Evolutionary conservation across 2,888 invertebrate genomes (phyloP).

Genomic region (Conops quadrifasciatus): DNA sequence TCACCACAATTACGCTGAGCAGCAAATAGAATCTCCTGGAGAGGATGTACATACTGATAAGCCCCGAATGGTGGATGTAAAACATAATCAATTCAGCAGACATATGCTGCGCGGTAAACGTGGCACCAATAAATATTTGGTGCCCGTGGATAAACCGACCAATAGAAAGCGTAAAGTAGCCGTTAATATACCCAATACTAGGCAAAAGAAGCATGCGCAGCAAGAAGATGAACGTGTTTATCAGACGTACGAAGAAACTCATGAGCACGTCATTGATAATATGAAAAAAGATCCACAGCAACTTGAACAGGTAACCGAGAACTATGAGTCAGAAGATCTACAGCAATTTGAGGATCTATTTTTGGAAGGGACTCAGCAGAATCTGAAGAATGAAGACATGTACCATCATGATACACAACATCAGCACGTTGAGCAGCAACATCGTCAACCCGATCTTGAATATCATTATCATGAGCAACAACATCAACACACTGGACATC

Average conservation of each 20-base stretch:
- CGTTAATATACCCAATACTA: conserved; percentile 36
- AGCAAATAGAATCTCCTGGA: conserved; percentile 33
- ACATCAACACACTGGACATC: conserved; percentile 41
- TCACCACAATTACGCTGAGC: conserved; percentile 46
- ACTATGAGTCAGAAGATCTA: conserved; percentile 46
- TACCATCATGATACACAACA: conserved; percentile 30
- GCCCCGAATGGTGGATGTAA: conserved; percentile 39
- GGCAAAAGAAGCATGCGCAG: conserved; percentile 42
- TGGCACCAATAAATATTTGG: conserved; percentile 50
- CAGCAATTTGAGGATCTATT: conserved; percentile 42
- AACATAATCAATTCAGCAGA: conserved; percentile 32
- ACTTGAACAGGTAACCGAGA: conserved; percentile 46
- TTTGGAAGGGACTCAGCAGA: conserved; percentile 35
- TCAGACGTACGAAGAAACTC: conserved; percentile 59
- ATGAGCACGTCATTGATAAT: conserved; percentile 57
- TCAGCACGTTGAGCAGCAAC: conserved; percentile 38
- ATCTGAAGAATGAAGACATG: conserved; percentile 19
- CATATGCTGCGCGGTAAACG: conserved; percentile 47
- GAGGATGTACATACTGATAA: conserved; percentile 42
- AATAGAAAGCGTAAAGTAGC: conserved; percentile 48
- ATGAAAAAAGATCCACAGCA: conserved; percentile 40
- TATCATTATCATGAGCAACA: conserved; percentile 22
- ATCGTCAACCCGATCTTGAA: conserved; percentile 6
- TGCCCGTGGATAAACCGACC: conserved; percentile 47
- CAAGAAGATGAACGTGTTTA: conserved; percentile 50